Percentiles rank a stretch among this genome's conserved stretches.
These are phyloP conservation scores for Sebastes steindachneri DNA, from an alignment of 2,797 vertebrate species.

Conservation along the genomic window DNA sequence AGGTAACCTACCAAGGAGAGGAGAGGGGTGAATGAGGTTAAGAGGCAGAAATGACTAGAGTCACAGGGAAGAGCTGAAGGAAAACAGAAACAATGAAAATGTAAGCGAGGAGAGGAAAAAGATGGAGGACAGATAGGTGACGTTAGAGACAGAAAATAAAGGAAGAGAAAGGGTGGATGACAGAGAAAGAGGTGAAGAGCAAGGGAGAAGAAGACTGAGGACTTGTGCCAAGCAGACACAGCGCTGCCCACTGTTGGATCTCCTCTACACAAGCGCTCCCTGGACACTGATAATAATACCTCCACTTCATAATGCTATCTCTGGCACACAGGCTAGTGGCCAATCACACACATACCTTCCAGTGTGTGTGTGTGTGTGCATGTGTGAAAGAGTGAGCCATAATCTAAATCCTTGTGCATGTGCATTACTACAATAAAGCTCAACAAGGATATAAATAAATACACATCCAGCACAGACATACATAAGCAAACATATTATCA, in stretches of 20 bases:
- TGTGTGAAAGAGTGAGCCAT: constrained; percentile 1
- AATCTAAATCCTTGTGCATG: constrained; percentile 46
- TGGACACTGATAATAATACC: constrained; percentile 62
- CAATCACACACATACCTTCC: constrained; percentile 24
- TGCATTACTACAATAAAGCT: constrained; percentile 29
- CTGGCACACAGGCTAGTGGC: constrained; percentile 44
- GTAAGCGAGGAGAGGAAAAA: neutral
- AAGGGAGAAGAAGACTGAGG: constrained; percentile 7
- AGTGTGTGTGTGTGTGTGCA: neutral
- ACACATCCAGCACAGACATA: constrained; percentile 9
- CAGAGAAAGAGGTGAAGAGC: constrained; percentile 3
- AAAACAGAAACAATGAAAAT: neutral
- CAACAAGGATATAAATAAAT: constrained; percentile 13
- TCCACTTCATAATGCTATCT: constrained; percentile 61
- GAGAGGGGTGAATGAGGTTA: neutral
- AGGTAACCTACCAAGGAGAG: neutral
- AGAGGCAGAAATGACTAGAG: neutral
- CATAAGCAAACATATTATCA: neutral
- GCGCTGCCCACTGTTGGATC: constrained; percentile 53
- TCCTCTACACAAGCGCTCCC: constrained; percentile 60
- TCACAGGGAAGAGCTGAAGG: neutral
- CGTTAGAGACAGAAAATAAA: constrained; percentile 1
- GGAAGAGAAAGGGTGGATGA: neutral
- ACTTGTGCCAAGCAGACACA: constrained; percentile 51
- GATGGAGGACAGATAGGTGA: neutral